These are phyloP conservation scores for Takifugu rubripes DNA, from an alignment of 2,797 vertebrate genomes.

Conservation along the genomic window DNA sequence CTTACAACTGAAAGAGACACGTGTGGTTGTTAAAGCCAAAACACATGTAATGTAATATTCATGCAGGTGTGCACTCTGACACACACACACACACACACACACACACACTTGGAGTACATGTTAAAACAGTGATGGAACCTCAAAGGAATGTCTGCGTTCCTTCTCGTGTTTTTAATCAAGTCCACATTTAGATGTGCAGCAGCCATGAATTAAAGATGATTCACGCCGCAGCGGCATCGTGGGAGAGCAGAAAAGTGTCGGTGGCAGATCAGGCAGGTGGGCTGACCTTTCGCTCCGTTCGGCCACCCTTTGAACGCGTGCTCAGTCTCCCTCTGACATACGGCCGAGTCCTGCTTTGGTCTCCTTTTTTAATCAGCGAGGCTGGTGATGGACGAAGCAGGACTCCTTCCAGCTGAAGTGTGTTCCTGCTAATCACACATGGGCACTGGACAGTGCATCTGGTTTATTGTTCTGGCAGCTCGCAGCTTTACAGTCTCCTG, in stretches of 20 bases:
- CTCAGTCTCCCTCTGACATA: no score
- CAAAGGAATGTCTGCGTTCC: slow-evolving; percentile 29
- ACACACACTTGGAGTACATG: slow-evolving; percentile 5
- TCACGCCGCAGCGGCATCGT: slow-evolving; percentile 20
- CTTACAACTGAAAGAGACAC: slow-evolving; percentile 47
- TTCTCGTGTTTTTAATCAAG: slow-evolving; percentile 37
- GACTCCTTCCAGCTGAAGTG: slow-evolving; percentile 35
- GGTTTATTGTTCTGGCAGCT: slow-evolving; percentile 48
- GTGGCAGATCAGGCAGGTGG: slow-evolving; percentile 30
- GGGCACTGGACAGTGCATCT: slow-evolving; percentile 15
- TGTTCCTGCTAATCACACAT: slow-evolving; percentile 35
- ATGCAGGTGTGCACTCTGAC: slow-evolving; percentile 48
- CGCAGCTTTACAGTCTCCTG: slow-evolving; percentile 37
- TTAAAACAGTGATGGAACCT: slow-evolving; percentile 32
- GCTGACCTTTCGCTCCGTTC: slow-evolving; percentile 30
- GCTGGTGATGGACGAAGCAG: slow-evolving; percentile 44
- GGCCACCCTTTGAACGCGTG: slow-evolving; percentile 17
- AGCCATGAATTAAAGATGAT: slow-evolving; percentile 49
- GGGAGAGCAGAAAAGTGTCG: slow-evolving; percentile 5
- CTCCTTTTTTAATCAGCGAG: slow-evolving; percentile 51
- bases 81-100: slow-evolving; percentile 12
- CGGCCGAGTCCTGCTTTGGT: background rate
- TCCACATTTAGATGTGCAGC: slow-evolving; percentile 41
- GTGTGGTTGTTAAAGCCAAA: slow-evolving; percentile 39
- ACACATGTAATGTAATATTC: slow-evolving; percentile 53